phyloP scores from a whole-genome alignment of 2,797 vertebrate species.

The Eupleurogrammus muticus region DNA sequence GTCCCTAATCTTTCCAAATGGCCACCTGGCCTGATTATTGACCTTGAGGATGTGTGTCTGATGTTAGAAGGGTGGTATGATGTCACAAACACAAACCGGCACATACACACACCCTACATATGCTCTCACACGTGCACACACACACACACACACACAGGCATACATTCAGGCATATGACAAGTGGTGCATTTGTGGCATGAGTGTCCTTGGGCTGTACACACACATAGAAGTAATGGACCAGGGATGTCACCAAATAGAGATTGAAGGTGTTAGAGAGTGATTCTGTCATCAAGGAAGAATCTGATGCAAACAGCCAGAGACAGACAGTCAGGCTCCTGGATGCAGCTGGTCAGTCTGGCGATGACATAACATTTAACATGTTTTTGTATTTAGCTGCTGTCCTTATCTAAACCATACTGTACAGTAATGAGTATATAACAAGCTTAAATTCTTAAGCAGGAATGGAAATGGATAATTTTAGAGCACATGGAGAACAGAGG shows the following conservation, averaged over 20 bases:
- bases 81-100: constrained; percentile 24
- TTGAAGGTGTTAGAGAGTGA: constrained; percentile 49
- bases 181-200: constrained; percentile 26
- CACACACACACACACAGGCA: constrained; percentile 12
- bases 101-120: constrained; percentile 19
- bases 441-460: not conserved
- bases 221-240: constrained; percentile 48
- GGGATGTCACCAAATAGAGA: constrained; percentile 52
- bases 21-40: constrained; percentile 80
- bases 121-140: not conserved
- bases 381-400: not conserved
- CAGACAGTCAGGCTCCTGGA: constrained; percentile 20
- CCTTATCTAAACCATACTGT: not conserved
- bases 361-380: not conserved
- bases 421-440: constrained; percentile 17
- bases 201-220: constrained; percentile 63
- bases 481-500: not conserved
- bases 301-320: constrained; percentile 32
- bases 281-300: constrained; percentile 49
- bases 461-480: not conserved
- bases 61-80: constrained; percentile 42
- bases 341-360: constrained; percentile 13
- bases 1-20: constrained; percentile 74
- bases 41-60: constrained; percentile 71
- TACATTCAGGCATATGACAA: constrained; percentile 44